These are phyloP conservation scores for Sphenopsis melanotis DNA, from an alignment of 2,797 vertebrate genomes.

Conservation along the genomic window DNA sequence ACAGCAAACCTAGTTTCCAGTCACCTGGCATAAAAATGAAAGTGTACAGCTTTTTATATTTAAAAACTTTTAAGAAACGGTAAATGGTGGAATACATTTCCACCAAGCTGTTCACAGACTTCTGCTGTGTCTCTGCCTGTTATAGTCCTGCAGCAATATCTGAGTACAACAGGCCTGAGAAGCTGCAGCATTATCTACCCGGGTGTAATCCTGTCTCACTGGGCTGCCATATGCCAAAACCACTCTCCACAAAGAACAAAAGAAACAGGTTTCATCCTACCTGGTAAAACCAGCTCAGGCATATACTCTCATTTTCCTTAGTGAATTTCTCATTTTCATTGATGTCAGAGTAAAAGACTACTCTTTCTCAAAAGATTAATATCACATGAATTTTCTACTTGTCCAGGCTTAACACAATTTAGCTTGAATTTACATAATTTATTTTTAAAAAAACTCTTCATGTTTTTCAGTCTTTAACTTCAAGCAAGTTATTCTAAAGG, in stretches of 20 bases:
- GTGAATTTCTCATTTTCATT: background rate
- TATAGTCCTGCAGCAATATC: background rate
- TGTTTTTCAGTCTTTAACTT: background rate
- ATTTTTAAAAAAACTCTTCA: background rate
- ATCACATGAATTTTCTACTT: background rate
- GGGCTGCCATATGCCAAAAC: background rate
- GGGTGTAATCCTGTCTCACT: background rate
- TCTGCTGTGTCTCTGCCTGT: background rate
- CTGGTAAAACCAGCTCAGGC: background rate
- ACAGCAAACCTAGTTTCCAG: background rate
- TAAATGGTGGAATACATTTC: background rate
- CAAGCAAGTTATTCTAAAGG: background rate
- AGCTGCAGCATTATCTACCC: background rate
- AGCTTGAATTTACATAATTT: background rate
- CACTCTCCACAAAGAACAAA: accelerated
- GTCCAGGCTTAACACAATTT: background rate
- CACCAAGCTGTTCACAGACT: background rate
- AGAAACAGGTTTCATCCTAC: background rate
- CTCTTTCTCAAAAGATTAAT: background rate
- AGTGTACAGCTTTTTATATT: background rate
- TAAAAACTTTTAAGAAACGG: background rate
- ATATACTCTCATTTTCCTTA: background rate
- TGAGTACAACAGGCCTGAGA: background rate
- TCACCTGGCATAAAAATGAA: background rate
- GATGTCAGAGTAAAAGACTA: background rate